Evolutionary conservation across 2,113 vertebrate species (phyloP), one percentile per base, ranked within the genome.

Genomic region (Alaudala cheleensis): DNA sequence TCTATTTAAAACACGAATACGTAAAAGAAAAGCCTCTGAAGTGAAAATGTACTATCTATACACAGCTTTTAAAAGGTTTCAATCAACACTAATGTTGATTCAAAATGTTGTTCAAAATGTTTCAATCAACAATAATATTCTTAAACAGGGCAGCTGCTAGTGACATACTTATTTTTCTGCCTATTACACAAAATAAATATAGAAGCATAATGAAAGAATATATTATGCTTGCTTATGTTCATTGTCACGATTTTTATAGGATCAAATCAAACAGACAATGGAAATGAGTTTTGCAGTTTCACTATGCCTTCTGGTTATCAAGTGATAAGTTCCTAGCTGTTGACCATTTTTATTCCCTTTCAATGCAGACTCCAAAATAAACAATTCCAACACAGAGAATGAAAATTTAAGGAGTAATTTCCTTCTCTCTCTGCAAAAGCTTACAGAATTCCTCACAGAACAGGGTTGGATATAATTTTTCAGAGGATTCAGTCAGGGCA

Each of bases 181-280:
- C 77, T 80, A 87, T 91, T 95, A 81, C 53, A 90, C 71, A 97
- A 96, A 97, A 96, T 88, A 97, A 97, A 98, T 88, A 96, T 5
- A 77, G 90, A 97, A 93, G 56, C 50, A 88, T 94, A 96, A 97
- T 92, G 72, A 85, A 97, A 95, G 94, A 97, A 94, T 86, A 88
- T 60, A 92, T 78, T 95, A 85, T 78, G 47, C 74, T 95, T 96
- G 80, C 90, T 95, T 86, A 37, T 88, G 96, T 92, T 96, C 92
- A 42, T 77, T 69, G 81, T 91, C 91, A 95, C 7, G 6, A 93
- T 93, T 97, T 96, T 97, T 95, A 96, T 66, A 82, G 85, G 82
- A 97, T 85, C 89, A 96, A 97, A 98, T 97, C 95, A 97, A 97
- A 97, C 34, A 96, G 94, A 96, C 91, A 65, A 94, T 77, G 83